A percentile compares a stretch with the other conserved stretches of the same genome.
Conservation (phyloP, 2,797 vertebrate genomes). For the Halcyon smyrnensis region DNA sequence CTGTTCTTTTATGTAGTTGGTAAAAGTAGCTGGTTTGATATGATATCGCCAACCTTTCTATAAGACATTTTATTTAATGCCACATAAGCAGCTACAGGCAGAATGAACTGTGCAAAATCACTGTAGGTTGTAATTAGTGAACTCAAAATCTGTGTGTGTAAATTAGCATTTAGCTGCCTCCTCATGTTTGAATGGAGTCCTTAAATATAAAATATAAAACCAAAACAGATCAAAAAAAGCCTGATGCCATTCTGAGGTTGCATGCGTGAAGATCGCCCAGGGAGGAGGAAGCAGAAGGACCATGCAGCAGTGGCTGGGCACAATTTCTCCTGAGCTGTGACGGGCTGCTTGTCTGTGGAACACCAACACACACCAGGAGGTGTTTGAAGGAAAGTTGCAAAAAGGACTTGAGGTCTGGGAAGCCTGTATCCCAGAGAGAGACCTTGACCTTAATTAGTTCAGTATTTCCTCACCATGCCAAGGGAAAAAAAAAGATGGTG, state of each 20-base stretch:
- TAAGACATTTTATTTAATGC: background rate
- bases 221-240: background rate
- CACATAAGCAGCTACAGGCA: background rate
- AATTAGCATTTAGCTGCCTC: background rate
- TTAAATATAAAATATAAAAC: background rate
- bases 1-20: background rate
- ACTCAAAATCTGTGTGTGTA: background rate
- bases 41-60: background rate
- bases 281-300: background rate
- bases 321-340: background rate
- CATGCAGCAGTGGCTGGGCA: rapidly evolving
- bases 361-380: background rate
- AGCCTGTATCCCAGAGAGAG: background rate
- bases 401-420: background rate
- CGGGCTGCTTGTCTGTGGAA: background rate
- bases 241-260: background rate
- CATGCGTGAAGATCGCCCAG: background rate
- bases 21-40: background rate
- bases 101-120: background rate
- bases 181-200: background rate
- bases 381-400: background rate
- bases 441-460: background rate
- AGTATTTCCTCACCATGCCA: background rate
- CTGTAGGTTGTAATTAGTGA: background rate
- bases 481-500: background rate